Base-by-base conservation (phyloP, 1,140 invertebrate genomes). In the Vanessa atalanta region DNA sequence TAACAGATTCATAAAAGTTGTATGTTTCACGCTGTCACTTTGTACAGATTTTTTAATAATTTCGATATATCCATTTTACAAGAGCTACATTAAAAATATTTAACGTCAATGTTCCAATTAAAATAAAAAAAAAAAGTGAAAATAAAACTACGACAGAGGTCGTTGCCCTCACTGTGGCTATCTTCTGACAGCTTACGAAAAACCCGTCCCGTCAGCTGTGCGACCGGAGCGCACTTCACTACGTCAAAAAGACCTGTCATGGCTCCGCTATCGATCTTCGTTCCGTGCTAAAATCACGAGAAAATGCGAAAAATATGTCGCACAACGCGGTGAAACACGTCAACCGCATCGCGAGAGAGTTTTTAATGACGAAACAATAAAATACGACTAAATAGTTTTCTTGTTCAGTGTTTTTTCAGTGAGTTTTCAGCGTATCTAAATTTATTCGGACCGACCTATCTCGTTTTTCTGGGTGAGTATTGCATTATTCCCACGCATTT, bases 291-390 rank as follows among this genome's bases (percentile, higher is more conserved):
- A 88, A 89, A 88, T 84, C 80, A 82, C 82, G 83, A 80, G 80
- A 88, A 91, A 90, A 88, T 83, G 84, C 83, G 78, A 85, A 88
- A 90, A 90, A 88, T 88, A 88, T 90, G 87, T 83, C 83, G 86
- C 78, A 80, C 69, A 69, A 76, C 79, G 65, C 81, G 76, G 70
- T 84, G 60, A 82, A 83, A 82, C 79, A 83, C 77, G 78, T 80
- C 67, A 69, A 57, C 70, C 65, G 78, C 72, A 73, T 79, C 51
- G 74, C 70, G 71, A 67, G 64, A 70, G 71, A 76, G 72, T 83
- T 84, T 75, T 71, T 72, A 76, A 80, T 73, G 64, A 61, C 82
- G 69, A 81, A 84, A 85, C 73, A 80, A 85, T 83, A 83, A 83
- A 83, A 85, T 80, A 78, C 71, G 70, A 75, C 55, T 65, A 77